A percentile compares a stretch with the other conserved stretches of the same genome.
Evolutionary conservation across 2,113 vertebrate genomes (phyloP).

Genomic region (Bufo gargarizans): DNA sequence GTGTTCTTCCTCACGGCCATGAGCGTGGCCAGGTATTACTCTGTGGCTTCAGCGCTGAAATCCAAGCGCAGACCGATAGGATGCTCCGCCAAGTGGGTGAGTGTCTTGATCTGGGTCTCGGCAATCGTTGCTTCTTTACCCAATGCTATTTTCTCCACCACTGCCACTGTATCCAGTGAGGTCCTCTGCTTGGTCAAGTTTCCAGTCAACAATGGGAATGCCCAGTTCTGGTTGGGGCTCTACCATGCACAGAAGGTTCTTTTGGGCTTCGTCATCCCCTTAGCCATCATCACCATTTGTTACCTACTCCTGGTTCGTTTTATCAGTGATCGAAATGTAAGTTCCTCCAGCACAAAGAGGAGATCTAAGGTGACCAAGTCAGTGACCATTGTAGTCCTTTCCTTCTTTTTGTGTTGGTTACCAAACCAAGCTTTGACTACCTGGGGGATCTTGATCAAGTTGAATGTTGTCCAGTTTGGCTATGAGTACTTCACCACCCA

Average conservation of each 20-base stretch:
- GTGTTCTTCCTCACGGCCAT: constrained; percentile 98
- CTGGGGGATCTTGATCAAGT: constrained; percentile 93
- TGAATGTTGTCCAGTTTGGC: constrained; percentile 90
- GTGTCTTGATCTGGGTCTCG: constrained; percentile 79
- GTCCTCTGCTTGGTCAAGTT: constrained; percentile 92
- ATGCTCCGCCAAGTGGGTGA: constrained; percentile 78
- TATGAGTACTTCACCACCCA: constrained; percentile 90
- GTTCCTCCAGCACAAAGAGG: constrained; percentile 76
- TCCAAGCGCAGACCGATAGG: constrained; percentile 67
- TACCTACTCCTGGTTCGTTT: constrained; percentile 89
- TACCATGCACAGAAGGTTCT: constrained; percentile 93
- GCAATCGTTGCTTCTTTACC: constrained; percentile 86
- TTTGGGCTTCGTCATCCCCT: constrained; percentile 86
- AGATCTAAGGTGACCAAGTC: constrained; percentile 93
- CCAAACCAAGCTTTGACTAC: constrained; percentile 93
- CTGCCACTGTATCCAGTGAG: constrained; percentile 80
- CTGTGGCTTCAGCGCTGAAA: constrained; percentile 87
- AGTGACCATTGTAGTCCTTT: constrained; percentile 90
- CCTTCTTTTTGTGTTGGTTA: constrained; percentile 95
- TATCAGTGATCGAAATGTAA: constrained; percentile 79
- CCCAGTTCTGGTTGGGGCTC: constrained; percentile 90
- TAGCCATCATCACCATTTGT: constrained; percentile 83
- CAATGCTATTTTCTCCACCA: constrained; percentile 90
- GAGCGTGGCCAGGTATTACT: constrained; percentile 89
- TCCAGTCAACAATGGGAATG: constrained; percentile 77